Conservation (phyloP, 2,797 vertebrate species). For the Pterois miles region DNA sequence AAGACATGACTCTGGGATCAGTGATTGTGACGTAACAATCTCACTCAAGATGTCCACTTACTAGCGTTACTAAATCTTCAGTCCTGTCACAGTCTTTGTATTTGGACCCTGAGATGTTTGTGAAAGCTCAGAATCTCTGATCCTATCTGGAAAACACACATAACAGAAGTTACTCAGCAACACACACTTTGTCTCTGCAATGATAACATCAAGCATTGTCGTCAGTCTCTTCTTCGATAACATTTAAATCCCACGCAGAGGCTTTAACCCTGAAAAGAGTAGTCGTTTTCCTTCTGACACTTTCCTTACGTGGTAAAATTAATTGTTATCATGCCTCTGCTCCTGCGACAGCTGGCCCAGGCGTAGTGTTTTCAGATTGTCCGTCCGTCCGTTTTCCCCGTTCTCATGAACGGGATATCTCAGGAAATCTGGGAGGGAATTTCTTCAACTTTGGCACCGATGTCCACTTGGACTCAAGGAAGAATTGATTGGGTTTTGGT, state of each 20-base stretch:
- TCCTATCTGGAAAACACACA: background rate
- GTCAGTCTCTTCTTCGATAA: background rate
- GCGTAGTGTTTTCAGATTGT: too few relatives aligned
- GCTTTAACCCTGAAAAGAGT: background rate
- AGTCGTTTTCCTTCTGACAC: background rate
- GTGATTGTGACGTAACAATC: background rate
- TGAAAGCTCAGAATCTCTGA: background rate
- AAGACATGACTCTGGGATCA: background rate
- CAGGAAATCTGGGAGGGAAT: too few relatives aligned
- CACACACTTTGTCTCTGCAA: background rate
- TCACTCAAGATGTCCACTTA: background rate
- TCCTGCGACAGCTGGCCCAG: too few relatives aligned
- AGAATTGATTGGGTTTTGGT: too few relatives aligned
- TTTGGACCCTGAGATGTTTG: background rate
- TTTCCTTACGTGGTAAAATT: background rate
- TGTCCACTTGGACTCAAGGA: too few relatives aligned
- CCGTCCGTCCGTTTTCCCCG: too few relatives aligned
- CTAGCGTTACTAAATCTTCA: background rate
- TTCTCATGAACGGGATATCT: too few relatives aligned
- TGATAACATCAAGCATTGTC: background rate
- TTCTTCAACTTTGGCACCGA: too few relatives aligned
- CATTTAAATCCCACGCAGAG: background rate
- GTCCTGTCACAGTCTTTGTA: background rate
- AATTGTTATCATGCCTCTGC: background rate
- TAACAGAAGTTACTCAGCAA: background rate